A percentile compares a stretch with the other conserved stretches of the same genome.
Evolutionary conservation across 2,797 vertebrate species (phyloP).

Genomic region (Lepus oiostolus): DNA sequence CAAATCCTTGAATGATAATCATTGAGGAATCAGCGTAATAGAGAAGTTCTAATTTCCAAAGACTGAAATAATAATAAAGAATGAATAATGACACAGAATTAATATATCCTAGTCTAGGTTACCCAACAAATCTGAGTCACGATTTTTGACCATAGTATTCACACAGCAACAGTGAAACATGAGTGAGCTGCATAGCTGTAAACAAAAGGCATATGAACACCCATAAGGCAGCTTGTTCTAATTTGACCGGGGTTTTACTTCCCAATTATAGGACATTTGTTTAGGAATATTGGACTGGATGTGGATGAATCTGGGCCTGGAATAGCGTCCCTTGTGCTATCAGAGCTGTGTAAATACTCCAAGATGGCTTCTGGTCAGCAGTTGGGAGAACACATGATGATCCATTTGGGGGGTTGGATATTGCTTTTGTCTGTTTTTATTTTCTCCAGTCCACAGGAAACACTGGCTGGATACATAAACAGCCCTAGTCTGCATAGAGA

Average conservation of each 20-base stretch:
- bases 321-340: neutral
- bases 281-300: neutral
- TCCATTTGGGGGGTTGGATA: neutral
- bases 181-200: neutral
- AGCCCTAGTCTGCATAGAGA: neutral
- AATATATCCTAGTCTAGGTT: neutral
- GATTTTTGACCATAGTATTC: neutral
- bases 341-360: neutral
- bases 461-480: neutral
- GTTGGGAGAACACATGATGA: neutral
- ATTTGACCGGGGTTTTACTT: neutral
- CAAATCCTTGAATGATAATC: neutral
- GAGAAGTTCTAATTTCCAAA: constrained; percentile 31
- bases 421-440: neutral
- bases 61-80: neutral
- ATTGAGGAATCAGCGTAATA: neutral
- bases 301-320: neutral
- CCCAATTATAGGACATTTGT: neutral
- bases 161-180: neutral
- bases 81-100: neutral
- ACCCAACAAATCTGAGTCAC: neutral
- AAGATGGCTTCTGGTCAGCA: neutral
- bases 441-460: neutral
- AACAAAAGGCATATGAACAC: neutral
- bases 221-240: neutral